Percentiles rank a stretch among this genome's conserved stretches.
Evolutionary conservation across 2,797 vertebrate genomes (phyloP).

Genomic region (Lates japonicus): DNA sequence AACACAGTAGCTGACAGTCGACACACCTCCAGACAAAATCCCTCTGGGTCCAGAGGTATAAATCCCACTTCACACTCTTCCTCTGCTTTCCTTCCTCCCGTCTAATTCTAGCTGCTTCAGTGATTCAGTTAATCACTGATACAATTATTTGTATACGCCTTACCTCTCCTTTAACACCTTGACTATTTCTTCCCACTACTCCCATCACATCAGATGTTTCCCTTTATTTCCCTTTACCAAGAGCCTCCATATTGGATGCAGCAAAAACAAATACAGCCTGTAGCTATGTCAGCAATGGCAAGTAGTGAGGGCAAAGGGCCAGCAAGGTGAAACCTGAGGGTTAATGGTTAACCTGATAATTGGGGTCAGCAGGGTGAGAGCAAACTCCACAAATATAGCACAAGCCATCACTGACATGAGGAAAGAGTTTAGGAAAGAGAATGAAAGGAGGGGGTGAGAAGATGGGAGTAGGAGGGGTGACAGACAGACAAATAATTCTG

Average conservation of each 20-base stretch:
- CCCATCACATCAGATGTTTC: conserved; percentile 15
- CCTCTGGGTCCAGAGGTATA: conserved; percentile 20
- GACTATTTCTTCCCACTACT: conserved; percentile 25
- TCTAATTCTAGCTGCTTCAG: conserved; percentile 13
- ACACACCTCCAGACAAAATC: conserved; percentile 30
- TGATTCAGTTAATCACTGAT: conserved; percentile 27
- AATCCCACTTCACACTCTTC: conserved; percentile 24
- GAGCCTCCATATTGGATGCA: not conserved
- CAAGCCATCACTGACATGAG: conserved; percentile 15
- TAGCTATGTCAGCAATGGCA: conserved; percentile 17
- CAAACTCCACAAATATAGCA: conserved; percentile 63
- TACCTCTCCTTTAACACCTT: conserved; percentile 21
- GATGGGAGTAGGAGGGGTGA: too few relatives aligned
- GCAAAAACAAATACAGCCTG: conserved; percentile 7
- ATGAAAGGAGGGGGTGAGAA: not conserved
- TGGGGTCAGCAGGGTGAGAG: conserved; percentile 51
- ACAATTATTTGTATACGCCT: not conserved
- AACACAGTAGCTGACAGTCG: conserved; percentile 21
- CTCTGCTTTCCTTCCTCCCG: conserved; percentile 22
- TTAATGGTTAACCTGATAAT: conserved; percentile 74
- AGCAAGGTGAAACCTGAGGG: conserved; percentile 52
- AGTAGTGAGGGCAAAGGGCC: conserved; percentile 38
- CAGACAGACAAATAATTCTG: not conserved
- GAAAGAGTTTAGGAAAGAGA: conserved; percentile 1
- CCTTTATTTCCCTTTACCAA: conserved; percentile 1